These are phyloP conservation scores for Burhinus bistriatus DNA, from an alignment of 2,113 vertebrate species.

Conservation along the genomic window DNA sequence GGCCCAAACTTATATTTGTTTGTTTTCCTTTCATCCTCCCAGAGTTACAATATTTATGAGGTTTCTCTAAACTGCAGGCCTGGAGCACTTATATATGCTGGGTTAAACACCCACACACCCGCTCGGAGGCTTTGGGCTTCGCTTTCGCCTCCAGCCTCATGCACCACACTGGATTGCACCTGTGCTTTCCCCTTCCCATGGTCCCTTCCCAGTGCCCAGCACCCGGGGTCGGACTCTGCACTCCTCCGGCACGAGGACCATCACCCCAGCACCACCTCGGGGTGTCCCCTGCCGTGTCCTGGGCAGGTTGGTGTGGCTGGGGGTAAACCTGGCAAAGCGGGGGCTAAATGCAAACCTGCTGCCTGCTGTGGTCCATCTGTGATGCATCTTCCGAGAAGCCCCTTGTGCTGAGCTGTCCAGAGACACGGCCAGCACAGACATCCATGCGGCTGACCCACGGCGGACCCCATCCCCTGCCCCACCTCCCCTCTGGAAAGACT, in stretches of 20 bases:
- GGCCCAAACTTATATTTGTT: neutral
- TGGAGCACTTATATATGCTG: neutral
- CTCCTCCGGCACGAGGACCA: neutral
- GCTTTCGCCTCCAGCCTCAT: neutral
- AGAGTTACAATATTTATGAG: neutral
- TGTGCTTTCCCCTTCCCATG: fast-evolving
- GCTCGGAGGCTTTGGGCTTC: fast-evolving
- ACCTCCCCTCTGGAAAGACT: neutral
- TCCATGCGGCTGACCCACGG: fast-evolving
- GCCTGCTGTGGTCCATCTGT: neutral
- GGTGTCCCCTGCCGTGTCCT: neutral
- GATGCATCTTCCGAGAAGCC: neutral
- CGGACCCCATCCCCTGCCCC: fast-evolving
- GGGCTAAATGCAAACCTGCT: neutral
- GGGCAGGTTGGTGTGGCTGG: fast-evolving
- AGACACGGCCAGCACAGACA: neutral
- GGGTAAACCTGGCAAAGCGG: neutral
- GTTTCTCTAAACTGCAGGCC: neutral
- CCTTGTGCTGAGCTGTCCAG: neutral
- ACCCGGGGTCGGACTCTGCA: neutral
- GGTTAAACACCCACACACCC: neutral
- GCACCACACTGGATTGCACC: neutral
- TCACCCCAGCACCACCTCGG: neutral
- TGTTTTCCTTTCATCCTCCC: neutral
- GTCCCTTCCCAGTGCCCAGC: neutral